phyloP scores from a whole-genome alignment of 1,140 invertebrate species.

The Phortica variegata region DNA sequence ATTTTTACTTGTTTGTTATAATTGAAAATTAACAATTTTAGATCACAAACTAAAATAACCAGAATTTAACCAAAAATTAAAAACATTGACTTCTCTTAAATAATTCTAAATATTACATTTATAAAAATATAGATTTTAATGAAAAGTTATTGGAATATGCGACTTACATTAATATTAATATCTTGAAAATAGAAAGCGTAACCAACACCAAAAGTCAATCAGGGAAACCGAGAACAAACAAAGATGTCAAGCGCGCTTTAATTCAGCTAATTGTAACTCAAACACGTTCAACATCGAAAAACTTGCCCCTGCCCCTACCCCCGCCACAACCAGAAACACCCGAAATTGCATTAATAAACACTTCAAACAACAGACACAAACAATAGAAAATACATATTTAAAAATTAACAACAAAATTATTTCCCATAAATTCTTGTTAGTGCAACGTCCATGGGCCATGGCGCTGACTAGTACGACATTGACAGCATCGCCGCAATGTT shows the following conservation, averaged over 20 bases:
- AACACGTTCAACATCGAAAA: slow-evolving; percentile 1
- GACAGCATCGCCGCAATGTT: no score
- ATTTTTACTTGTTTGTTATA: no score
- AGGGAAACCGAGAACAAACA: slow-evolving; percentile 4
- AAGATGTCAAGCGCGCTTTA: slow-evolving; percentile 27
- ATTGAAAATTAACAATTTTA: no score
- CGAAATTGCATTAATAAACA: slow-evolving; percentile 20
- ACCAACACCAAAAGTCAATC: slow-evolving; percentile 15
- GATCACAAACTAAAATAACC: no score
- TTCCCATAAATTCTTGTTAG: slow-evolving; percentile 55
- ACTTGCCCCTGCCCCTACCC: not conserved
- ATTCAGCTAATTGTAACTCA: slow-evolving; percentile 45
- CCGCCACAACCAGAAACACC: slow-evolving; percentile 13
- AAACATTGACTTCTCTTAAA: no score
- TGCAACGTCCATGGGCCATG: no score
- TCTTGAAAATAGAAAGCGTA: slow-evolving; percentile 15
- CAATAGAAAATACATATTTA: slow-evolving; percentile 36
- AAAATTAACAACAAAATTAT: slow-evolving; percentile 53
- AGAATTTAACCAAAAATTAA: no score
- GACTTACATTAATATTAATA: slow-evolving; percentile 44
- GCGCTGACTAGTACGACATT: no score
- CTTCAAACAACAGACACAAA: slow-evolving; percentile 16
- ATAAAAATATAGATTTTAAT: no score
- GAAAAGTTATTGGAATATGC: slow-evolving; percentile 45
- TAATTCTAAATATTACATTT: no score